These are phyloP conservation scores for Cinara cedri DNA, from an alignment of 2,888 invertebrate species.

Conservation along the genomic window DNA sequence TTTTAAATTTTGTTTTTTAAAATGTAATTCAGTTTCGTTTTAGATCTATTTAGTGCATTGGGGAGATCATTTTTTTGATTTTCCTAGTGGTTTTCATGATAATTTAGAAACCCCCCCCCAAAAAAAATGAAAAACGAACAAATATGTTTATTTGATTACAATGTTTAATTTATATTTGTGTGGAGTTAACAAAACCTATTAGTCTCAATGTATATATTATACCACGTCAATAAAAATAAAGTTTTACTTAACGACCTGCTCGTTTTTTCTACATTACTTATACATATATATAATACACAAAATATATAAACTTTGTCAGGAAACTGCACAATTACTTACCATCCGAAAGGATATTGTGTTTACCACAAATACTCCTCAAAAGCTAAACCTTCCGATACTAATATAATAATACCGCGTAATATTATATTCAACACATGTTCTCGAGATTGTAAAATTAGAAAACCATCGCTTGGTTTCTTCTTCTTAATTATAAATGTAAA, in stretches of 20 bases:
- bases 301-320: not conserved
- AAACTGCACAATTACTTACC: not conserved
- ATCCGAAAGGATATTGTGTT: not conserved
- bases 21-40: no score
- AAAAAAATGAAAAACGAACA: no score
- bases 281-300: no score
- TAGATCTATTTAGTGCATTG: no score
- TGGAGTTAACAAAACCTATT: not conserved
- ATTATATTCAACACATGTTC: not conserved
- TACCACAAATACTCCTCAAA: not conserved
- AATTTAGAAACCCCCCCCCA: no score
- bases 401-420: not conserved
- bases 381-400: not conserved
- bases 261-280: not conserved
- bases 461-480: not conserved
- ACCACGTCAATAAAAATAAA: not conserved
- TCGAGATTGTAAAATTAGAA: not conserved
- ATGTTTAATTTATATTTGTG: not conserved
- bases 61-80: no score
- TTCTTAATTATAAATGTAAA: not conserved
- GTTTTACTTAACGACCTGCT: not conserved
- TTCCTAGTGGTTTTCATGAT: no score
- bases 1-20: no score
- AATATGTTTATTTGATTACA: not conserved
- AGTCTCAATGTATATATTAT: not conserved